Evolutionary conservation across 2,797 vertebrate species (phyloP).

Genomic region (Philypnodon macrostomus): DNA sequence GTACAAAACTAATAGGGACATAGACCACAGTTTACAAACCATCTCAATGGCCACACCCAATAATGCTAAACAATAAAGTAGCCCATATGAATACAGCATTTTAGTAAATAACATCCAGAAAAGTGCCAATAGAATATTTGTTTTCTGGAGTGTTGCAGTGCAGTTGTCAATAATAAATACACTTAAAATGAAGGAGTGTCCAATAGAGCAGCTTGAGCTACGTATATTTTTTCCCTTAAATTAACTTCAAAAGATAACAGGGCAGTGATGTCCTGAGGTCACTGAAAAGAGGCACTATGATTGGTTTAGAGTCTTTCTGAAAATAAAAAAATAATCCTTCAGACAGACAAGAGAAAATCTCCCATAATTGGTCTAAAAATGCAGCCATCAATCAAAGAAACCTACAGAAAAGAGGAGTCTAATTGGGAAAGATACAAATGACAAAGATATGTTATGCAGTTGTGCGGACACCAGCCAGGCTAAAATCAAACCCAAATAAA

Average conservation of each 20-base stretch:
- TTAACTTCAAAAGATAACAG: not conserved
- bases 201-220: constrained; percentile 14
- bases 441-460: constrained; percentile 33
- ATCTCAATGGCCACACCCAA: not conserved
- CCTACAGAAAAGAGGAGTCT: constrained; percentile 11
- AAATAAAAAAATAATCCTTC: constrained; percentile 3
- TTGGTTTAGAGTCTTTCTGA: not conserved
- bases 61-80: not conserved
- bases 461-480: not conserved
- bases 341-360: constrained; percentile 9
- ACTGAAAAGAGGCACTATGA: constrained; percentile 39
- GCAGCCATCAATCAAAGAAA: not conserved
- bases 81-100: constrained; percentile 14
- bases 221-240: not conserved
- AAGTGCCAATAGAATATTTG: constrained; percentile 3
- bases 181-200: constrained; percentile 22
- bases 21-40: constrained; percentile 26
- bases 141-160: constrained; percentile 28
- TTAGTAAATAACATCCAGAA: not conserved
- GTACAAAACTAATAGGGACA: constrained; percentile 47
- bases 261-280: constrained; percentile 32
- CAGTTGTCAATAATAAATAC: not conserved
- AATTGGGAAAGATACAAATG: not conserved
- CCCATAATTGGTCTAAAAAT: not conserved
- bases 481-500: constrained; percentile 12